Evolutionary conservation across 2,797 vertebrate genomes (phyloP).

Genomic region (Zenarchopterus dispar): DNA sequence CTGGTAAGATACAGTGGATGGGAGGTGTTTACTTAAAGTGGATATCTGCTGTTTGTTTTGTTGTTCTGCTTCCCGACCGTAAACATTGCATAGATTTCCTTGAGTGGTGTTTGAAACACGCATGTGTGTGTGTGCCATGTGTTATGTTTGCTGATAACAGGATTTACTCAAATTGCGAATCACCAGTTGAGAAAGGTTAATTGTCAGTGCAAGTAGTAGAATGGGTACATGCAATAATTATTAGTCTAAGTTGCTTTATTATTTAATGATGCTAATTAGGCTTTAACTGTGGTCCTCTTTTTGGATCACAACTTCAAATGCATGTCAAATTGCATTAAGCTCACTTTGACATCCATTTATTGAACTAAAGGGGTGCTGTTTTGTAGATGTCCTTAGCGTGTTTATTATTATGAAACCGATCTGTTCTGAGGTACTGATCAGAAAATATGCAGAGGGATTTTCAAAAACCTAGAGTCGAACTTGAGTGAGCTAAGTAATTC

Average conservation of each 20-base stretch:
- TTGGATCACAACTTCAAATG: constrained; percentile 81
- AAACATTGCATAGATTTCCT: constrained; percentile 80
- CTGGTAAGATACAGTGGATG: constrained; percentile 70
- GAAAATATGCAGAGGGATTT: constrained; percentile 68
- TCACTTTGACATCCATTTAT: constrained; percentile 80
- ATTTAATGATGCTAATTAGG: constrained; percentile 84
- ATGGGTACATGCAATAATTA: constrained; percentile 83
- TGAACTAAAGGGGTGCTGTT: constrained; percentile 75
- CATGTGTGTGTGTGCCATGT: constrained; percentile 68
- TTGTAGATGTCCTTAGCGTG: constrained; percentile 78
- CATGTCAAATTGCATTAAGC: constrained; percentile 82
- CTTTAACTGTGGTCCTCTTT: constrained; percentile 74
- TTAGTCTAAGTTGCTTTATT: constrained; percentile 83
- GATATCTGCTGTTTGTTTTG: constrained; percentile 81
- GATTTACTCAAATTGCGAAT: constrained; percentile 84
- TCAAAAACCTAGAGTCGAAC: constrained; percentile 35
- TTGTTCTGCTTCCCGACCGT: constrained; percentile 78
- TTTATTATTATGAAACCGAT: constrained; percentile 70
- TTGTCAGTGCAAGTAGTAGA: constrained; percentile 81
- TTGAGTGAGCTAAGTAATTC: constrained; percentile 26
- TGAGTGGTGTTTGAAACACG: constrained; percentile 73
- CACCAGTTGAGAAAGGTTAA: constrained; percentile 85
- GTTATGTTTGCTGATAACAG: constrained; percentile 87
- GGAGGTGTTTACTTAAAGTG: constrained; percentile 79
- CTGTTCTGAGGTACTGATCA: constrained; percentile 73